Evolutionary conservation across 2,888 invertebrate species (phyloP).

Genomic region (Laothoe populi): DNA sequence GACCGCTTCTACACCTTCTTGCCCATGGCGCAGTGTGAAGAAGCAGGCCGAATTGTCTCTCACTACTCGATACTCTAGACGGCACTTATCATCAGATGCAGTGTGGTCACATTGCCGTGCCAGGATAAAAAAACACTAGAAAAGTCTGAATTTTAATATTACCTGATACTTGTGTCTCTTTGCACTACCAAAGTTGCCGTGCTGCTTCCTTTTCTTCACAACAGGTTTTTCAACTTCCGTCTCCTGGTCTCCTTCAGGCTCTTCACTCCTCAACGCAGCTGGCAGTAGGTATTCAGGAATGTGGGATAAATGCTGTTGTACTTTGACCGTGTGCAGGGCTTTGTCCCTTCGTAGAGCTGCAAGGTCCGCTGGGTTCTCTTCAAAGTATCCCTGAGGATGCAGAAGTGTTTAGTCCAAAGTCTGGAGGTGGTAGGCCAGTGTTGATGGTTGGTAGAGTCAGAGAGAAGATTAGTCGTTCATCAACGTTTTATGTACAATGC

Average conservation of each 20-base stretch:
- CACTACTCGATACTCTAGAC: too few relatives aligned
- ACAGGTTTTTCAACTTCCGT: constrained; percentile 44
- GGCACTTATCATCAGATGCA: too few relatives aligned
- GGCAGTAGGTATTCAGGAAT: constrained; percentile 97
- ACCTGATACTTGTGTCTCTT: constrained; percentile 79
- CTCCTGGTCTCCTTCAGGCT: constrained; percentile 70
- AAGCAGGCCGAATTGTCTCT: too few relatives aligned
- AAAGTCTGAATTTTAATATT: constrained; percentile 25
- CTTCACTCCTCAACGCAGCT: constrained; percentile 88
- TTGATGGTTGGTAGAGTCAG: constrained; percentile 50
- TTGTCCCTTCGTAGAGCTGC: constrained; percentile 94
- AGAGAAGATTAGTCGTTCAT: constrained; percentile 84
- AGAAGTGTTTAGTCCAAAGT: not conserved
- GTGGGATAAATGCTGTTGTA: constrained; percentile 93
- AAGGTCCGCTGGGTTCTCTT: constrained; percentile 95
- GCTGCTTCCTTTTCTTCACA: constrained; percentile 63
- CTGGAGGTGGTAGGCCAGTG: not conserved
- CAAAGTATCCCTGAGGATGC: constrained; percentile 90
- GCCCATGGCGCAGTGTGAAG: too few relatives aligned
- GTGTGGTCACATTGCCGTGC: too few relatives aligned
- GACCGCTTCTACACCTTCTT: too few relatives aligned
- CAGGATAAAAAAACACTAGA: not conserved
- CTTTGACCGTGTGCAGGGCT: constrained; percentile 92
- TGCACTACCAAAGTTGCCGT: constrained; percentile 62
- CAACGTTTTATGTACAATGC: constrained; percentile 63